Evolutionary conservation across 2,113 vertebrate species (phyloP).

Genomic region (Daubentonia madagascariensis): DNA sequence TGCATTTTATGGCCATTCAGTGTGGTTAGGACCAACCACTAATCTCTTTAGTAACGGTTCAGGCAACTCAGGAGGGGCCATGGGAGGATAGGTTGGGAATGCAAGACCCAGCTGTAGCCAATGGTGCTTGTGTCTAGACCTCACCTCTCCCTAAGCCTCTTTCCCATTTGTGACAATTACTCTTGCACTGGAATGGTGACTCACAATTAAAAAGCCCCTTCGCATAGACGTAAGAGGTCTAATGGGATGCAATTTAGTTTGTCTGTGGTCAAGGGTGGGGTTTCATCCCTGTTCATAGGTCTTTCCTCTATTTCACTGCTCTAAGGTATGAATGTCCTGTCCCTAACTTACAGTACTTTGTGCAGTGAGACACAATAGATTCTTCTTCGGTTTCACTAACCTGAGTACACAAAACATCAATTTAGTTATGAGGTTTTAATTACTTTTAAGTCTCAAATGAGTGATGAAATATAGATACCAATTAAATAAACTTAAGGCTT

Average conservation of each 20-base stretch:
- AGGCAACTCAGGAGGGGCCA: neutral
- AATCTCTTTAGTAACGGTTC: neutral
- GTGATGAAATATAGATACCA: neutral
- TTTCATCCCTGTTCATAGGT: neutral
- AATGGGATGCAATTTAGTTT: neutral
- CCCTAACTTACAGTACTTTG: neutral
- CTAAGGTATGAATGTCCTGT: neutral
- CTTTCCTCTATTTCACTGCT: neutral
- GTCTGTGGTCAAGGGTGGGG: neutral
- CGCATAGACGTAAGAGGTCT: neutral
- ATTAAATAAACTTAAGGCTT: neutral
- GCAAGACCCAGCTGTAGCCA: neutral
- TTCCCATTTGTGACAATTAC: neutral
- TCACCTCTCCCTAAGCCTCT: neutral
- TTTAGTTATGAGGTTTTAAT: neutral
- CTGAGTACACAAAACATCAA: neutral
- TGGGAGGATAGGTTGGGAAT: neutral
- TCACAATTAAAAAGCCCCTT: neutral
- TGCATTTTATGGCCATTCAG: neutral
- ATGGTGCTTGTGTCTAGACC: neutral
- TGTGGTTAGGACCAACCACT: neutral
- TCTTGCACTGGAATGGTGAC: neutral
- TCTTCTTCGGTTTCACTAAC: neutral
- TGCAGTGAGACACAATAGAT: neutral
- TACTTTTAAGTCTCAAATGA: constrained; percentile 13